A percentile compares a stretch with the other conserved stretches of the same genome.
Evolutionary conservation across 2,797 vertebrate genomes (phyloP).

Genomic region (Carapus acus): DNA sequence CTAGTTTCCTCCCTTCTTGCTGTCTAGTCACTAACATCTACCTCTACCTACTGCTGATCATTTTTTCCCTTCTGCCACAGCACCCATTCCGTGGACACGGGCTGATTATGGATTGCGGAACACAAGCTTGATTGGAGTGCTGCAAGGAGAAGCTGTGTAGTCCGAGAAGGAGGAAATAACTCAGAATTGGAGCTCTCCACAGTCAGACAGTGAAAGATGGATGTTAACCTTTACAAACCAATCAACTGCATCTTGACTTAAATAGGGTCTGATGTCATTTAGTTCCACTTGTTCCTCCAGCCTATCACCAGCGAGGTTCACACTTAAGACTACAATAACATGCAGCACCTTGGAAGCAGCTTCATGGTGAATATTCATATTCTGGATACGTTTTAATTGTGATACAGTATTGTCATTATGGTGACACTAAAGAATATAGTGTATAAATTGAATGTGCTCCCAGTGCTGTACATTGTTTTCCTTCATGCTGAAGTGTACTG

Average conservation of each 20-base stretch:
- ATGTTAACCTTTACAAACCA: conserved; percentile 4
- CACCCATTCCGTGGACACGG: conserved; percentile 11
- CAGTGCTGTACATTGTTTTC: too few relatives aligned
- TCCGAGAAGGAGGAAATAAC: conserved; percentile 41
- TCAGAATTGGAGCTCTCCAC: conserved; percentile 17
- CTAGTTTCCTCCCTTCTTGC: conserved; percentile 19
- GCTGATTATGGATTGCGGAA: conserved; percentile 31
- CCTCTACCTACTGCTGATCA: background rate
- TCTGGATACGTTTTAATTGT: conserved; percentile 4
- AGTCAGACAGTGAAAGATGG: background rate
- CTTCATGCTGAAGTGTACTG: too few relatives aligned
- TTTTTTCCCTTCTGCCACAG: conserved; percentile 8
- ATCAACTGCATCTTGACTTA: conserved; percentile 26
- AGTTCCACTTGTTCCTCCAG: background rate
- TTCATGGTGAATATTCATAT: background rate
- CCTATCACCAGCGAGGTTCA: conserved; percentile 25
- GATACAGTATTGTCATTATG: background rate
- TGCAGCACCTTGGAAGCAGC: conserved; percentile 5
- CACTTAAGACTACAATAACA: conserved; percentile 14
- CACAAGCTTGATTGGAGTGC: conserved; percentile 24
- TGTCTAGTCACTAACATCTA: conserved; percentile 23
- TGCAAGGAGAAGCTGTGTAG: conserved; percentile 26
- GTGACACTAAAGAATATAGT: conserved; percentile 5
- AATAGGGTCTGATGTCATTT: conserved; percentile 2
- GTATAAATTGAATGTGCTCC: too few relatives aligned